Evolutionary conservation across 2,113 vertebrate species (phyloP).

Genomic region (Thamnaconus septentrionalis): DNA sequence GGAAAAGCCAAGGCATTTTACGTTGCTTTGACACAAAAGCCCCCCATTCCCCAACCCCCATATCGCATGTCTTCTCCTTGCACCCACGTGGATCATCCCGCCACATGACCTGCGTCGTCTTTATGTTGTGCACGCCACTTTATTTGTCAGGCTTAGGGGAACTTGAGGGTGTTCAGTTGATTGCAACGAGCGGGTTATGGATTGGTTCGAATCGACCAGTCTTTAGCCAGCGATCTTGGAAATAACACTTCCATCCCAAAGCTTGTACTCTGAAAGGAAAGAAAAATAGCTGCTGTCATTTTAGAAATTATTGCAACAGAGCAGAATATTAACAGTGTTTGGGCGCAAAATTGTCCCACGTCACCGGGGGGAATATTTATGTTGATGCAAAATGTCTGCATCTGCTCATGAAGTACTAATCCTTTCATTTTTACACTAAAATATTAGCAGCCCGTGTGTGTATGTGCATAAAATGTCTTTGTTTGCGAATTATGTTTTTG

Average conservation of each 20-base stretch:
- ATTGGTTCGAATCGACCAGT: no score
- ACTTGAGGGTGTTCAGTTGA: no score
- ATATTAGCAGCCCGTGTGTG: conserved; percentile 3
- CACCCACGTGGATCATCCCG: conserved; percentile 29
- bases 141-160: background rate
- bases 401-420: conserved; percentile 21
- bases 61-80: conserved; percentile 39
- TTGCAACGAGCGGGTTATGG: no score
- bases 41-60: background rate
- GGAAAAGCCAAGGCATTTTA: conserved; percentile 65
- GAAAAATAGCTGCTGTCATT: no score
- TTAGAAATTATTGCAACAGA: no score
- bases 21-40: conserved; percentile 53
- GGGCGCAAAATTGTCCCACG: background rate
- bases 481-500: conserved; percentile 19
- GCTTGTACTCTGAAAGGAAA: no score
- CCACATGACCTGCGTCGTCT: conserved; percentile 19
- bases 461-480: conserved; percentile 27
- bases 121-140: conserved; percentile 31
- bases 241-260: no score
- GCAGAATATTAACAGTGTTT: no score
- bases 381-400: conserved; percentile 20
- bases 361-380: conserved; percentile 14
- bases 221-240: no score
- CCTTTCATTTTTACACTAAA: conserved; percentile 11